Evolutionary conservation across 2,113 vertebrate genomes (phyloP).

Genomic region (Cranoglanis bouderius): DNA sequence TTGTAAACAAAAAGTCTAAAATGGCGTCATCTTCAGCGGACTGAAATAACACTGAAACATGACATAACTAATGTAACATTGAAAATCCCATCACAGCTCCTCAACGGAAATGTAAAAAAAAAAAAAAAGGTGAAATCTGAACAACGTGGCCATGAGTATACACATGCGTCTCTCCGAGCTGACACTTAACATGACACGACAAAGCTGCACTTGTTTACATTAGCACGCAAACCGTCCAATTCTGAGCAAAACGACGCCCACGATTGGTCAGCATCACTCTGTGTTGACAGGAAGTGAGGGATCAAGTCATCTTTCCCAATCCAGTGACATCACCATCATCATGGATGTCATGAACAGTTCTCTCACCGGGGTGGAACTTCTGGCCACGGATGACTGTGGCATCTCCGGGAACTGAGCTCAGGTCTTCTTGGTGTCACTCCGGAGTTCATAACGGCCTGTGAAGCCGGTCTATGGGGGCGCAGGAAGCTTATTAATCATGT

Average conservation of each 20-base stretch:
- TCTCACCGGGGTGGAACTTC: constrained; percentile 20
- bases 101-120: neutral
- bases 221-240: neutral
- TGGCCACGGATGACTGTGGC: constrained; percentile 1
- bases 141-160: neutral
- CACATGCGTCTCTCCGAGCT: neutral
- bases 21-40: neutral
- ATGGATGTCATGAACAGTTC: constrained; percentile 8
- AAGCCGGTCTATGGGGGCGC: neutral
- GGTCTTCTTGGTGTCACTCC: neutral
- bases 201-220: neutral
- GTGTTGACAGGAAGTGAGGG: neutral
- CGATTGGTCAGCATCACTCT: constrained; percentile 25
- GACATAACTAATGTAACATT: neutral
- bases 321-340: constrained; percentile 9
- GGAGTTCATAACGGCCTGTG: constrained; percentile 11
- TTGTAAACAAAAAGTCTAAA: too few species aligned
- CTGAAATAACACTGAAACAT: neutral
- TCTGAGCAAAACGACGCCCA: neutral
- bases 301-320: constrained; percentile 20
- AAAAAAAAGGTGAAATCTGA: neutral
- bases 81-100: neutral
- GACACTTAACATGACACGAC: neutral
- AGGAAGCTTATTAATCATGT: constrained; percentile 6
- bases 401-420: constrained; percentile 29